These are phyloP conservation scores for Callaeas wilsoni DNA, from an alignment of 2,113 vertebrate genomes.

Conservation along the genomic window DNA sequence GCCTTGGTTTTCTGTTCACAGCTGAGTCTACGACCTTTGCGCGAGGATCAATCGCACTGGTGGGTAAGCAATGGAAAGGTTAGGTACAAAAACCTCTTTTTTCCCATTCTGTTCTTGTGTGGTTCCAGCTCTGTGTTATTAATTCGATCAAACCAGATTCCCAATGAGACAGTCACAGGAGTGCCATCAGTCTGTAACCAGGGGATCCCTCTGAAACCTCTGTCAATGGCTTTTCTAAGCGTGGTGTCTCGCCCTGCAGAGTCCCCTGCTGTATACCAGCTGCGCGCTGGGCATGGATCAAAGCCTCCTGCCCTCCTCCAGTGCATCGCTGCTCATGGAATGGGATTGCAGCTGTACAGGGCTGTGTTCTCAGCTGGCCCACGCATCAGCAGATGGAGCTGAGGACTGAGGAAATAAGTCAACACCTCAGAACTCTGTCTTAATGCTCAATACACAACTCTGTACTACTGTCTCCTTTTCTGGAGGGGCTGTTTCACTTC, in stretches of 20 bases:
- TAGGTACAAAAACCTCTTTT: neutral
- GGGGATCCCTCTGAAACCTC: neutral
- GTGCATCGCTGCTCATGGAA: accelerated
- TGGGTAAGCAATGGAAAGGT: neutral
- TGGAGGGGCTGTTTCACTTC: neutral
- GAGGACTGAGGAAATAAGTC: neutral
- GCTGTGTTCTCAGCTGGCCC: neutral
- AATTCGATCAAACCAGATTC: neutral
- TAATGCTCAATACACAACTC: neutral
- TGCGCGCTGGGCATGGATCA: accelerated
- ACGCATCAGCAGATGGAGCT: neutral
- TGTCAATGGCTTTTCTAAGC: neutral
- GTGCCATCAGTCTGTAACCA: neutral
- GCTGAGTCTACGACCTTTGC: neutral
- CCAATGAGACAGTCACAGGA: neutral
- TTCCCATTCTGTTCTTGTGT: neutral
- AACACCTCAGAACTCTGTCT: neutral
- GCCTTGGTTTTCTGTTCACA: neutral
- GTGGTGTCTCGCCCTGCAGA: neutral
- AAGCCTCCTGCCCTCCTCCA: neutral
- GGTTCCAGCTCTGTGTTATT: neutral
- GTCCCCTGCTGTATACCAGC: neutral
- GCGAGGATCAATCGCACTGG: neutral
- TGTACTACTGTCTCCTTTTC: neutral
- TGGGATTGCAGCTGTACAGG: neutral